Percentiles rank a stretch among this genome's conserved stretches.
These are phyloP conservation scores for Limanda limanda DNA, from an alignment of 2,113 vertebrate genomes.

Conservation along the genomic window DNA sequence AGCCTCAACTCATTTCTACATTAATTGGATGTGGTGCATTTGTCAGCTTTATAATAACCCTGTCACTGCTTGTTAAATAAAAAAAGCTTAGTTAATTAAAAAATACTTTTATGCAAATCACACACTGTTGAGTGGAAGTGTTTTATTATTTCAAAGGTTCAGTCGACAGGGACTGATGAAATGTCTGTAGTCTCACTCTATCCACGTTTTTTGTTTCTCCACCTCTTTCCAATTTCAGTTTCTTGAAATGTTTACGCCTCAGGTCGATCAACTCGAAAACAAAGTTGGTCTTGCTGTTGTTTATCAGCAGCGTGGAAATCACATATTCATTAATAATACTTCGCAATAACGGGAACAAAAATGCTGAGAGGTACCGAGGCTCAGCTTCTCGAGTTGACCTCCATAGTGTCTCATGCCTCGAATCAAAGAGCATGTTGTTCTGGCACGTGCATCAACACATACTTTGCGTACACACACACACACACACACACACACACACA, in stretches of 20 bases:
- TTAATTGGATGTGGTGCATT: slow-evolving; percentile 37
- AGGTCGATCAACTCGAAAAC: neutral
- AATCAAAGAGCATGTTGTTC: slow-evolving; percentile 49
- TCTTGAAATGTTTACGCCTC: neutral
- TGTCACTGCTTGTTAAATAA: slow-evolving; percentile 4
- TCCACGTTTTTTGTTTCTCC: no score
- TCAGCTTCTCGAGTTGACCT: slow-evolving; percentile 36
- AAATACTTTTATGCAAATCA: slow-evolving; percentile 20
- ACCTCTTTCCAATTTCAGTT: neutral
- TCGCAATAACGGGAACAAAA: neutral
- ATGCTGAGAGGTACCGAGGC: neutral
- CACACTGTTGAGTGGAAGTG: neutral
- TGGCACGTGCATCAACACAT: slow-evolving; percentile 52
- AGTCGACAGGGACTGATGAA: slow-evolving; percentile 12
- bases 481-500: no score
- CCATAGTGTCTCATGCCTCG: slow-evolving; percentile 28
- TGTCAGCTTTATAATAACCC: slow-evolving; percentile 37
- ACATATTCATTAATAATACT: neutral
- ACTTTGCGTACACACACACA: slow-evolving; percentile 34
- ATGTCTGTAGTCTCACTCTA: no score
- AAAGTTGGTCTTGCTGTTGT: neutral
- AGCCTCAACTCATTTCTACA: slow-evolving; percentile 5
- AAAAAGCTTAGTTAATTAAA: slow-evolving; percentile 25
- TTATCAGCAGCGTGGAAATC: neutral
- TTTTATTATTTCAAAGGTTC: slow-evolving; percentile 36